Base-by-base conservation (phyloP, 2,797 vertebrate species). In the Tachyglossus aculeatus region DNA sequence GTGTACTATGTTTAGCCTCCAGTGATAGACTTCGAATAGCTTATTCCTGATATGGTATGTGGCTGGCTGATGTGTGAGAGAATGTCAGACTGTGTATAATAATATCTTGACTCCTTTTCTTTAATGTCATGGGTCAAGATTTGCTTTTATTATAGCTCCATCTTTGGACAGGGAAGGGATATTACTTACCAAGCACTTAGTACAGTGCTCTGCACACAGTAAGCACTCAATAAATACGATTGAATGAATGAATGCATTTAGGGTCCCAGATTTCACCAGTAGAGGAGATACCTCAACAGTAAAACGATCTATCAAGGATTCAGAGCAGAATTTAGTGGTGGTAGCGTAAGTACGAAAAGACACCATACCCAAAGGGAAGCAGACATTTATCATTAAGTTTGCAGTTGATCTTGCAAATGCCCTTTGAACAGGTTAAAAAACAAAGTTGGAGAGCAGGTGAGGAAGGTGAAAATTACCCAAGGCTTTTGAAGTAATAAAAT, bases 401-500 rank as follows among this genome's bases (percentile, higher is more conserved):
- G 25, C n/a, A 18, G 19, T 48, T 29, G 45, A 9, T 48, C 15
- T 48, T 9, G 45, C n/a, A 18, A 29, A 48, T 19, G 45, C 16
- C 27, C 25, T 48, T 29, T 48, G 45, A 29, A 10, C 19, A 27
- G 45, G 25, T 19, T 24, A 27, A 48, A 10, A 6, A 21, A 48
- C 12, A 31, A 27, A 18, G 25, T 10, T 7, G 4, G 6, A 19
- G 25, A 21, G 14, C 16, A 48, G 31, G 9, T 48, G 31, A 48
- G 24, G 4, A 48, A 18, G 25, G 25, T 31, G 25, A 27, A 48
- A 18, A 48, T 48, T 29, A 48, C 16, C 25, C 25, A 67, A 70
- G 75, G 45, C 73, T 38, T 70, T 83, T 61, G 57, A 72, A 38
- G 19, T 12, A 67, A 18, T 75, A 9, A 0, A 74, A 74, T 43